Percentiles rank a stretch among this genome's conserved stretches.
Evolutionary conservation across 2,888 invertebrate species (phyloP).

Genomic region (Amphimallon solstitiale): DNA sequence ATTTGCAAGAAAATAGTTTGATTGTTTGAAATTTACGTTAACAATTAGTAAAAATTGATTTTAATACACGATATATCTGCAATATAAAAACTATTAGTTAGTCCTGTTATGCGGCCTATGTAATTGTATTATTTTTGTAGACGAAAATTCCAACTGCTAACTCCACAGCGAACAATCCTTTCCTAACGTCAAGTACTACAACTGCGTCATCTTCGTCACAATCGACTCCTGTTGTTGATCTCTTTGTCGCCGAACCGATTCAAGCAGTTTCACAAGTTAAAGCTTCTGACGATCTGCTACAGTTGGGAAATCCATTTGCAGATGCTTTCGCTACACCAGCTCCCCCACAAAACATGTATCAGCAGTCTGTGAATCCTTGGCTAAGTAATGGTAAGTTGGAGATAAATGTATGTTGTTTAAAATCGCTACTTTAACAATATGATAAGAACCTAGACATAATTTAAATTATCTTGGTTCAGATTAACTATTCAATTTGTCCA

Average conservation of each 20-base stretch:
- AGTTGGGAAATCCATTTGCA: slow-evolving; percentile 91
- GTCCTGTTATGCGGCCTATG: too few relatives aligned
- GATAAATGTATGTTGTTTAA: too few relatives aligned
- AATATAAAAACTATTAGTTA: too few relatives aligned
- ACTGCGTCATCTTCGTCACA: slow-evolving; percentile 50
- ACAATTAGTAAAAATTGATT: too few relatives aligned
- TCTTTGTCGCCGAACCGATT: slow-evolving; percentile 74
- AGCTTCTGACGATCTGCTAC: slow-evolving; percentile 89
- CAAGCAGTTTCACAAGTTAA: slow-evolving; percentile 63
- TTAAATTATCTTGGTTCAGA: too few relatives aligned
- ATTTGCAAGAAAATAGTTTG: too few relatives aligned
- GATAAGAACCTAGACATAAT: too few relatives aligned
- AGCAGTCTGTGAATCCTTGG: slow-evolving; percentile 63
- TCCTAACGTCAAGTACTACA: slow-evolving; percentile 49
- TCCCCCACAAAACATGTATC: slow-evolving; percentile 45
- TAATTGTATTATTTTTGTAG: slow-evolving; percentile 65
- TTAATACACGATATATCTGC: too few relatives aligned
- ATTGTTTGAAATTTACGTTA: too few relatives aligned
- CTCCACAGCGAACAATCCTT: slow-evolving; percentile 49
- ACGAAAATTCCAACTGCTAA: slow-evolving; percentile 67
- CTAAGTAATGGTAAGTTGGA: slow-evolving; percentile 65
- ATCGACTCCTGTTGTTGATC: slow-evolving; percentile 74
- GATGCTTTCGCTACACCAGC: slow-evolving; percentile 66
- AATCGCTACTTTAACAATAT: background rate
- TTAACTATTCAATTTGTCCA: too few relatives aligned